Evolutionary conservation across 2,113 vertebrate genomes (phyloP), one percentile per base, ranked within the genome.

Genomic region (Equus przewalskii): DNA sequence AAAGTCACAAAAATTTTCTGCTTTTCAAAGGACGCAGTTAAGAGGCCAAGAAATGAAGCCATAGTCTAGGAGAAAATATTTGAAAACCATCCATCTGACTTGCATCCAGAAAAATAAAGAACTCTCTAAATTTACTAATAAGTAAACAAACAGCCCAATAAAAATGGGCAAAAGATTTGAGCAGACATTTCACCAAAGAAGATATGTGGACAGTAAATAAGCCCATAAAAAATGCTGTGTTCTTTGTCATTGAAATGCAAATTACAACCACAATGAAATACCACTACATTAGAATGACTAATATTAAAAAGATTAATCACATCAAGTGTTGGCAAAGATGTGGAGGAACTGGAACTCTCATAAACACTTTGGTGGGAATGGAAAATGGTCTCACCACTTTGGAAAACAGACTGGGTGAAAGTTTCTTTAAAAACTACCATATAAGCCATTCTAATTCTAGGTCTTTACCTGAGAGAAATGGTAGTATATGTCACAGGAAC

Each of bases 1-100:
- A 41, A 41, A 41, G 36, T 41, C 36, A 41, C 36, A 41, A 41
- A 41, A 41, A 41, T 41, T 41, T 41, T 89, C 65, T 65, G 22
- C 73, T 28, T 69, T 86, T 60, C 51, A 28, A 64, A 76, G 86
- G 67, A 14, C 30, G 67, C 19, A 85, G 15, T 60, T 79, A 85
- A 85, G 85, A 73, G 36, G 78, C 44, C 72, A 19, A 73, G 72
- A 83, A 94, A 65, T 88, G 44, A 87, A 97, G n/a, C 51, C 44
- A 51, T 1, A 1, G 56, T 49, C 54, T 88, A 24, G 19, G 60
- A 73, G 10, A 46, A 67, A 81, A 62, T 81, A 46, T 60, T 70
- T 87, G 46, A 16, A 70, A n/a, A 49, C 58, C 62, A 64, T 41
- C 8, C 28, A 28, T 58, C 62, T 49, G 1, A 83, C 70, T 89